These are phyloP conservation scores for Eptesicus fuscus DNA, from an alignment of 2,113 vertebrate genomes.

Conservation along the genomic window DNA sequence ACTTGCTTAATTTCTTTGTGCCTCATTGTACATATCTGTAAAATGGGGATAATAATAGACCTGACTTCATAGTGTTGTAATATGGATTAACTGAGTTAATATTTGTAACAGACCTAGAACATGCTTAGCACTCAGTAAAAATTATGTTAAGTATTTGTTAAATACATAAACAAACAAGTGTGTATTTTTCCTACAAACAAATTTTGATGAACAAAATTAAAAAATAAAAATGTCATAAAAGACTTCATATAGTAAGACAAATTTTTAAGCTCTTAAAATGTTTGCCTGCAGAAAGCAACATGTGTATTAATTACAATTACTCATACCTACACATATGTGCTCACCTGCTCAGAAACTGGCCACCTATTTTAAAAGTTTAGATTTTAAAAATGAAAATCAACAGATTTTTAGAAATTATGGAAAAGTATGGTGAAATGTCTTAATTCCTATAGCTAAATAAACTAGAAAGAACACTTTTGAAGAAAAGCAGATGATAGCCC, in stretches of 20 bases:
- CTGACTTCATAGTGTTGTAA: not conserved
- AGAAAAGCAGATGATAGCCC: not conserved
- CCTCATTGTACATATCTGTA: not conserved
- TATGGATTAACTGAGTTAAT: not conserved
- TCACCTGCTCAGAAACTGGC: not conserved
- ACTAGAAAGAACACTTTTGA: not conserved
- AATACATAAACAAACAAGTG: not conserved
- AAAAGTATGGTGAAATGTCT: not conserved
- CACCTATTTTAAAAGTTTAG: not conserved
- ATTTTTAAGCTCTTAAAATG: not conserved
- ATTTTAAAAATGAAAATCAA: not conserved
- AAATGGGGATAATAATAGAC: not conserved
- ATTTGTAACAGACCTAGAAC: not conserved
- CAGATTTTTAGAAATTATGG: not conserved
- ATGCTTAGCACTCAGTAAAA: not conserved
- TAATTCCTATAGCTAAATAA: not conserved
- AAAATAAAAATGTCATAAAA: not conserved
- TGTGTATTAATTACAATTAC: not conserved
- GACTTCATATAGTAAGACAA: not conserved
- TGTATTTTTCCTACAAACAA: not conserved
- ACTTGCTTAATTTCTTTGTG: not conserved
- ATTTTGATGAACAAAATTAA: not conserved
- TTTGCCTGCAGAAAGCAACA: not conserved
- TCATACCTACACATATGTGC: fast-evolving
- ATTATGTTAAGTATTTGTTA: not conserved